phyloP scores from a whole-genome alignment of 2,888 invertebrate genomes.

The Alviniconcha strummeri region DNA sequence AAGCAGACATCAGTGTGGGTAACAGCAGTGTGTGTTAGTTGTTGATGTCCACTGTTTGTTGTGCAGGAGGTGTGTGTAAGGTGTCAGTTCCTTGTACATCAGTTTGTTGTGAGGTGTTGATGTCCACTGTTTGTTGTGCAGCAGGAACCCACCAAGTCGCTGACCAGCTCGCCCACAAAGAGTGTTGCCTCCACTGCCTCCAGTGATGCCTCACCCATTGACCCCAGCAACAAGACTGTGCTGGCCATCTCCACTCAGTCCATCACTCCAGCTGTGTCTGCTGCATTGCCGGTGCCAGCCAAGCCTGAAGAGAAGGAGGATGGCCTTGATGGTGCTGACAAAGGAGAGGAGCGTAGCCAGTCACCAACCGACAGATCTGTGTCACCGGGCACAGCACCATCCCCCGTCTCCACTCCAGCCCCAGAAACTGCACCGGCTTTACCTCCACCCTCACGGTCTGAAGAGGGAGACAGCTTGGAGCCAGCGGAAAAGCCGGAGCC shows the following conservation, averaged over 20 bases:
- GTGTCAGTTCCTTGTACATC: too few relatives aligned
- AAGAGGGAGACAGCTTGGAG: neutral
- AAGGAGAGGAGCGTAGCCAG: conserved; percentile 13
- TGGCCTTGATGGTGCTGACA: conserved; percentile 13
- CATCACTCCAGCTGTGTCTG: neutral
- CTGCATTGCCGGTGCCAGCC: neutral
- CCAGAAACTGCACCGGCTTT: neutral
- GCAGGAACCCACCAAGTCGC: conserved; percentile 48
- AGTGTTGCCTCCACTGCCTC: conserved; percentile 41
- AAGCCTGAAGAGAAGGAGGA: neutral
- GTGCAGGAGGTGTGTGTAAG: too few relatives aligned
- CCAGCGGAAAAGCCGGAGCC: neutral
- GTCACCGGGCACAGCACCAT: neutral
- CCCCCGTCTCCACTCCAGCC: neutral
- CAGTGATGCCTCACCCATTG: conserved; percentile 24
- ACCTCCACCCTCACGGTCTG: neutral
- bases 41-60: too few relatives aligned
- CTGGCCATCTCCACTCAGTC: neutral
- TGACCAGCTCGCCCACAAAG: conserved; percentile 55
- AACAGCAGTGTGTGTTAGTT: too few relatives aligned
- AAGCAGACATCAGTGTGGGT: too few relatives aligned
- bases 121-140: too few relatives aligned
- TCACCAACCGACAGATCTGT: neutral
- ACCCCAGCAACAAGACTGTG: conserved; percentile 23
- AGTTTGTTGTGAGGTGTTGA: too few relatives aligned